Evolutionary conservation across 53 echinoderm and acorn worm genomes (phyloP).

Genomic region (Hippasteria phrygiana): DNA sequence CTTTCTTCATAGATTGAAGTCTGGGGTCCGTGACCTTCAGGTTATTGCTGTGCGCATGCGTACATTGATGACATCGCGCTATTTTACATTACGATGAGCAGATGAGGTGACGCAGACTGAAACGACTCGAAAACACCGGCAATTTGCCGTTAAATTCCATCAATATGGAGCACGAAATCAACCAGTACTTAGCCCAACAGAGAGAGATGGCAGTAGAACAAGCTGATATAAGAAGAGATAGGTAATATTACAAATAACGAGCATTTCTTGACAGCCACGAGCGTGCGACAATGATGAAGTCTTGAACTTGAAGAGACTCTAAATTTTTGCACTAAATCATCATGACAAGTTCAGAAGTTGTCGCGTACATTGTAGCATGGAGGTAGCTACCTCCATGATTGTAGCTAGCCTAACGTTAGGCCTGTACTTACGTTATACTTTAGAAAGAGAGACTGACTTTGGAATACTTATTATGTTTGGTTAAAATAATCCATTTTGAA

Average conservation of each 20-base stretch:
- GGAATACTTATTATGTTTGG: too few species aligned
- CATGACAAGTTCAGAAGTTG: too few species aligned
- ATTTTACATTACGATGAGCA: conserved; percentile 12
- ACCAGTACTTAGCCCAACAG: conserved; percentile 71
- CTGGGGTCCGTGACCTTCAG: neutral
- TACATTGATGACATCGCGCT: neutral
- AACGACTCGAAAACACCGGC: conserved; percentile 14
- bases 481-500: too few species aligned
- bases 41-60: conserved; percentile 27
- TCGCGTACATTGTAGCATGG: too few species aligned
- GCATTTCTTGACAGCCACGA: too few species aligned
- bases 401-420: too few species aligned
- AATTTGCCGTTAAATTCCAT: conserved; percentile 29
- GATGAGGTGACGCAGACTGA: conserved; percentile 42
- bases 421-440: too few species aligned
- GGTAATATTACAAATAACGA: conserved; percentile 19
- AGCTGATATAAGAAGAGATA: conserved; percentile 56
- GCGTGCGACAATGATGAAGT: too few species aligned
- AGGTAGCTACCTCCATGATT: too few species aligned
- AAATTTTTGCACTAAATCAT: too few species aligned
- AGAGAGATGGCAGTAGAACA: conserved; percentile 65
- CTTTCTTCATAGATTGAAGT: neutral
- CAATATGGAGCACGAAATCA: conserved; percentile 71
- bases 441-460: too few species aligned
- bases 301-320: too few species aligned